Evolutionary conservation across 2,888 invertebrate species (phyloP), one percentile per base, ranked within the genome.

Genomic region (Clunio marinus): DNA sequence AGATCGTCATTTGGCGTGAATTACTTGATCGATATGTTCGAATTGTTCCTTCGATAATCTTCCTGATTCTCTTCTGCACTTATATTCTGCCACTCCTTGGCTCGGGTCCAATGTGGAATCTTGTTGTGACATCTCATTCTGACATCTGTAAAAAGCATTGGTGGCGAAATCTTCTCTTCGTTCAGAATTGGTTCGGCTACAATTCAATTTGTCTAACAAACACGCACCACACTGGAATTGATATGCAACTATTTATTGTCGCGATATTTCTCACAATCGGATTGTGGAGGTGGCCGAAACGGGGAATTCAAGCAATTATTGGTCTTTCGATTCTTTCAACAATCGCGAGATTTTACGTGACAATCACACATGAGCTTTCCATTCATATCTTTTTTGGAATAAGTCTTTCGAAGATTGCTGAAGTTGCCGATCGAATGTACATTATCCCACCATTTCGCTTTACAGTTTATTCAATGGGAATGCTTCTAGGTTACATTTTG

Each of bases 151-250:
- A 86, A 75, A 79, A 81, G 73, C 81, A 85, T 69, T 87, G 87
- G 86, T 88, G 87, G 88, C 81, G 85, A 72, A 88, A 87, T 74
- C 78, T 88, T 70, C 75, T 88, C 0, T 88, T 87, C 72, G 85
- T 88, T 66, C 88, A 88, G 73, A 88, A 88, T 75, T 88, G 87
- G 74, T 88, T 84, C 73, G 88, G 88, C 37, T 88, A 87, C 73
- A 83, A 85, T 73, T 83, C 87, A 73, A 87, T 88, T 85, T 68
- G 68, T 28, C 20, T 68, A 20, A 68, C 68, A 17, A 57, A 68
- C 15, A 68, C 68, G 10, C 88, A 88, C 75, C 88, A 88, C 73
- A 73, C 87, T 62, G 87, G 87, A 35, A 88, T 88, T 70, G 88
- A 88, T 73, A 87, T 86, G 0, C 86, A 88, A 75, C 75, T 88